phyloP scores from a whole-genome alignment of 2,797 vertebrate species.

The Sternotherus odoratus region DNA sequence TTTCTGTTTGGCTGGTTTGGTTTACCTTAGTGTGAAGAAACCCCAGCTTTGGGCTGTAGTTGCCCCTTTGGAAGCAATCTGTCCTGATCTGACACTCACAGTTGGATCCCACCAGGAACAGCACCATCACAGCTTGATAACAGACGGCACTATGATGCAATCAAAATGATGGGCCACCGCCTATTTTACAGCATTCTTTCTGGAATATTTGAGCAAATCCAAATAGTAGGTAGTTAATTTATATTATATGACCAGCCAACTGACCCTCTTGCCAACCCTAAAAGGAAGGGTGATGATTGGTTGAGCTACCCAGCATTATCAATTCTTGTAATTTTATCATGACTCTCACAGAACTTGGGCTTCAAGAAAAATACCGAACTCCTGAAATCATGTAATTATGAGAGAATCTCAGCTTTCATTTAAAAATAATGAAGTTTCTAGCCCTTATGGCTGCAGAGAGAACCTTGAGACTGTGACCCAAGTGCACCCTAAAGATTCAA shows the following conservation, averaged over 20 bases:
- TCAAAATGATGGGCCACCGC: neutral
- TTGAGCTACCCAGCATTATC: neutral
- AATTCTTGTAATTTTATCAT: neutral
- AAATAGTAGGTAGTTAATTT: neutral
- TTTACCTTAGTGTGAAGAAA: too few species aligned
- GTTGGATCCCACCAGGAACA: too few species aligned
- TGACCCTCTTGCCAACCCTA: neutral
- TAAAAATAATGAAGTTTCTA: neutral
- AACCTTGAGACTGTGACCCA: neutral
- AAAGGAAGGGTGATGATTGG: neutral
- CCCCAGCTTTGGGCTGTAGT: too few species aligned
- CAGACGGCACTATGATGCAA: neutral
- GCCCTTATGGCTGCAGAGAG: neutral
- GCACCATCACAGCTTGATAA: too few species aligned
- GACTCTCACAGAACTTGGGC: neutral
- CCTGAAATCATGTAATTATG: neutral
- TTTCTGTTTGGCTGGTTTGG: too few species aligned
- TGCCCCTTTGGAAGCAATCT: too few species aligned
- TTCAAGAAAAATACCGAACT: neutral
- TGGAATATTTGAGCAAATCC: neutral
- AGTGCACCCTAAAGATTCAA: neutral
- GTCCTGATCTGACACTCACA: too few species aligned
- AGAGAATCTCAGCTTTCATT: neutral
- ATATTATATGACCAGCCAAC: neutral
- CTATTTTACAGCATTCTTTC: neutral